Evolutionary conservation across 1,140 invertebrate species (phyloP).

Genomic region (Zaprionus africanus): DNA sequence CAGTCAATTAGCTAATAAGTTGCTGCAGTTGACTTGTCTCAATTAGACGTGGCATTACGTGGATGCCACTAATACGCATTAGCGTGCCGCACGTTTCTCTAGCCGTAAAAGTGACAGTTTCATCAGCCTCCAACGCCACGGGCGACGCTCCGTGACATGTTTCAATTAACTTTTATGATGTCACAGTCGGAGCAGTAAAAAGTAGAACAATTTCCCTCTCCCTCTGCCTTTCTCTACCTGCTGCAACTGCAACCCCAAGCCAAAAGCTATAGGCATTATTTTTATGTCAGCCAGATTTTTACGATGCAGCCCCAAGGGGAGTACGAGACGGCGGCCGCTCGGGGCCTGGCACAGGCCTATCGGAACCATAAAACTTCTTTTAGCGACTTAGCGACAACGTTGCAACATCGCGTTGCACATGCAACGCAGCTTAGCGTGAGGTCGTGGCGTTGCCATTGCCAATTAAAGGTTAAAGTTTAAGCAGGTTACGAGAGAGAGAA

Average conservation of each 20-base stretch:
- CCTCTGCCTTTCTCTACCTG: not conserved
- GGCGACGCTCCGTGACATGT: slow-evolving; percentile 41
- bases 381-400: slow-evolving; percentile 18
- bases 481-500: not conserved
- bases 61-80: slow-evolving; percentile 58
- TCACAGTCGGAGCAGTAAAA: slow-evolving; percentile 10
- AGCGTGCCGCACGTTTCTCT: slow-evolving; percentile 55
- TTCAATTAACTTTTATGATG: slow-evolving; percentile 74
- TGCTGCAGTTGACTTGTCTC: slow-evolving; percentile 59
- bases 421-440: slow-evolving; percentile 35
- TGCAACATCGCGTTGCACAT: slow-evolving; percentile 52
- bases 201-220: slow-evolving; percentile 6
- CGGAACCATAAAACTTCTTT: slow-evolving; percentile 58
- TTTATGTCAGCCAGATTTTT: slow-evolving; percentile 65
- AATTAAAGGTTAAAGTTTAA: slow-evolving; percentile 69
- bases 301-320: slow-evolving; percentile 48
- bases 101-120: slow-evolving; percentile 48
- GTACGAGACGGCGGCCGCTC: slow-evolving; percentile 7
- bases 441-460: slow-evolving; percentile 18
- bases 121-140: not conserved
- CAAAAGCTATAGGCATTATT: slow-evolving; percentile 69
- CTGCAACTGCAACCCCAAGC: not conserved
- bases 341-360: slow-evolving; percentile 39
- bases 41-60: slow-evolving; percentile 51
- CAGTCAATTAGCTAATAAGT: slow-evolving; percentile 20